Evolutionary conservation across 2,888 invertebrate genomes (phyloP), one percentile per base, ranked within the genome.

Genomic region (Diabrotica balteata): DNA sequence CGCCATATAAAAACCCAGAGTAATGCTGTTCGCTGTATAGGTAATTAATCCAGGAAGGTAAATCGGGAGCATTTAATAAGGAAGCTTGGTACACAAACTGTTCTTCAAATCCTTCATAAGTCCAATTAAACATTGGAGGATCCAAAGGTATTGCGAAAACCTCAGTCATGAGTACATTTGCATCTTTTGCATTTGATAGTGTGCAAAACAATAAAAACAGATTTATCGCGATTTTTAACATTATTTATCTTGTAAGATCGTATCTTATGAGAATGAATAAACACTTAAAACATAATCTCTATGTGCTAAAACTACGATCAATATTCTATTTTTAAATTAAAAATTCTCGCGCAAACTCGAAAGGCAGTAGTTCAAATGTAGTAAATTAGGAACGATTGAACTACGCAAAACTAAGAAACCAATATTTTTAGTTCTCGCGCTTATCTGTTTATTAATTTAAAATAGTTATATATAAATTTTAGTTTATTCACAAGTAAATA

Each of bases 31-130:
- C 87, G 76, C 94, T 94, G 81, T 93, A 94, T 69, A 91, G 90
- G 80, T 94, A 95, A 63, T 92, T 89, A 72, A 96, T 89, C 96
- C 96, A 96, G 5, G 90, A 86, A 0, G 96, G 96, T 52, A 96
- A 85, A 83, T 96, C 95, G 0, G 96, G 95, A 72, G 92, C 90
- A 72, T 91, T 90, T 60, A 89, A 82, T 66, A 95, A 81, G 0
- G 94, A 91, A 0, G 93, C 90, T 72, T 92, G 90, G 82, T 93
- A 95, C 2, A 89, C 87, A 78, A 89, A 91, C 72, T 90, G 90
- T 76, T 89, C 71, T 65, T 74, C 68, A 72, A 82, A 84, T 11
- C 66, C 90, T 86, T 90, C 88, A 76, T 88, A 88, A 8, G 90
- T 93, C 93, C 93, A 94, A 81, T 94, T 92, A 81, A 94, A 94